Conservation (phyloP, 2,888 invertebrate genomes). For the Zelleria hepariella region DNA sequence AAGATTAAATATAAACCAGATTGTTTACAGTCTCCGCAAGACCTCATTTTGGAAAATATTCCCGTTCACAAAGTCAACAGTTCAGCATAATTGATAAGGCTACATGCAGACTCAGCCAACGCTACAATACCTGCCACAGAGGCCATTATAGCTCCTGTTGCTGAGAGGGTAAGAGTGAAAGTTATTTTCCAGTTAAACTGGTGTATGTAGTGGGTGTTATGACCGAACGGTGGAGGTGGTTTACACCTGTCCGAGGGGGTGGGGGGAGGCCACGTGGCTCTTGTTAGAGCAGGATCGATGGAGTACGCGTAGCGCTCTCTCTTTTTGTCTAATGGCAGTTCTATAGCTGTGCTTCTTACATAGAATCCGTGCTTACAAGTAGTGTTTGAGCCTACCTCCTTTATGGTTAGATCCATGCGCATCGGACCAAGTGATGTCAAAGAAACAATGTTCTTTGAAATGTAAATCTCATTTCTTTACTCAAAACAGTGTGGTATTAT, state of each 20-base stretch:
- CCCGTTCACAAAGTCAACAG: constrained; percentile 46
- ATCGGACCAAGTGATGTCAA: constrained; percentile 17
- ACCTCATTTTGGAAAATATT: constrained; percentile 32
- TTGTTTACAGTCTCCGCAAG: constrained; percentile 17
- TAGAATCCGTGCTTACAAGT: constrained; percentile 29
- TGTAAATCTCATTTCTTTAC: too few relatives aligned
- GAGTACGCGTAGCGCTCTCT: constrained; percentile 13
- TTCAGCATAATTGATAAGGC: constrained; percentile 51
- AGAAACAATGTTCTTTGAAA: constrained; percentile 24
- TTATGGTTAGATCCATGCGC: too few relatives aligned
- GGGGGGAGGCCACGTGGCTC: constrained; percentile 31
- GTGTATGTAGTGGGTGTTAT: neutral
- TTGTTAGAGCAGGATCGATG: constrained; percentile 13
- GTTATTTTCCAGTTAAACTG: neutral
- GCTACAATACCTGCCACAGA: neutral
- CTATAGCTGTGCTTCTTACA: too few relatives aligned
- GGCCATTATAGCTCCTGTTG: neutral
- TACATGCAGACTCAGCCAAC: constrained; percentile 20
- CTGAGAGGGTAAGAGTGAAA: neutral
- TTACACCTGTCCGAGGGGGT: constrained; percentile 23
- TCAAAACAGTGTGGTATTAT: too few relatives aligned
- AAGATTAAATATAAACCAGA: constrained; percentile 29
- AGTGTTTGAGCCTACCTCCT: constrained; percentile 14
- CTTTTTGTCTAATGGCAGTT: constrained; percentile 28
- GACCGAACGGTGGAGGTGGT: constrained; percentile 24